Base-by-base conservation (phyloP, 2,113 vertebrate species). In the Thunnus maccoyii region DNA sequence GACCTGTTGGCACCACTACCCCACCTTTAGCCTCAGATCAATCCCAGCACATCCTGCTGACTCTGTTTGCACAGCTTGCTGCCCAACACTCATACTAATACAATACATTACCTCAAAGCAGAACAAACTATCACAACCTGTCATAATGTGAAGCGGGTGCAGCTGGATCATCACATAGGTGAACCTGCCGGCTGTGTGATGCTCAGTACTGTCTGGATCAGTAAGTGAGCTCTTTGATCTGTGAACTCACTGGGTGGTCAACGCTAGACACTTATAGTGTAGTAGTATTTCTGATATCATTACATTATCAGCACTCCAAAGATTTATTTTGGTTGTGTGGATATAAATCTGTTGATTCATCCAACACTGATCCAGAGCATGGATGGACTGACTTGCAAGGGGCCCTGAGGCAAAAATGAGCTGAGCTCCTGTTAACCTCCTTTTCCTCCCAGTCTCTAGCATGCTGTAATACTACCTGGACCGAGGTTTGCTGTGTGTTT, bases 11-110 rank as follows among this genome's bases (percentile, higher is more conserved):
- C 93, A 91, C 78, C 79, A 89, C 86, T 82, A 86, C 47, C 83
- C 77, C 84, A 91, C 87, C 83, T 93, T 91, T 87, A 89, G 82
- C 86, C 69, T 89, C 86, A 82, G 76, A 88, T 89, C 86, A 88
- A 70, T 83, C 83, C 81, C 82, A 76, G 76, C 86, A 70, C 84
- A 89, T 88, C 82, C 80, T 78, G 78, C 56, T 30, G 3, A 13
- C 86, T 82, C 81, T 92, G 93, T 94, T 94, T 94, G 91, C 87
- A 87, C 92, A 93, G 92, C 93, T 94, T 93, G 93, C 78, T 61
- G 78, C 69, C 78, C 84, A 83, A 70, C 64, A 27, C 83, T 70
- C 80, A 86, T 86, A 86, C 91, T 85, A 79, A 89, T 90, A 89
- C 86, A 84, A 80, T 81, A 82, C 78, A 83, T 85, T 72, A 91